These are phyloP conservation scores for Coracias cyanogaster DNA, from an alignment of 2,797 vertebrate species.

Conservation along the genomic window DNA sequence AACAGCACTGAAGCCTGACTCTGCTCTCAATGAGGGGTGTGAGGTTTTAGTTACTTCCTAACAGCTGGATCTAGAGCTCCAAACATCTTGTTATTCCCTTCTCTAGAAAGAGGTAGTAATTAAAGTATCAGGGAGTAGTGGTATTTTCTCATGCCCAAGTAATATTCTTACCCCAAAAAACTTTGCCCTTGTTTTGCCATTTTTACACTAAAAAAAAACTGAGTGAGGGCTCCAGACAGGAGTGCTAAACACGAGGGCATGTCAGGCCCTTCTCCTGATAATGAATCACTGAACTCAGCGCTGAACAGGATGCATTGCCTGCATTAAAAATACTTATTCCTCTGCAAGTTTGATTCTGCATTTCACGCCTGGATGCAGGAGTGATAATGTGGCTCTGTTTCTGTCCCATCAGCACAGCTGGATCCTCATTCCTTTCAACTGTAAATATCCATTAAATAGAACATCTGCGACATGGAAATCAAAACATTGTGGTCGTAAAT, in stretches of 20 bases:
- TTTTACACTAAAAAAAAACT: background rate
- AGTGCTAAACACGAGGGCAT: background rate
- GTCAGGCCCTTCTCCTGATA: background rate
- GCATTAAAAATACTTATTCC: background rate
- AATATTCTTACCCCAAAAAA: background rate
- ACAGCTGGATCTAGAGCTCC: background rate
- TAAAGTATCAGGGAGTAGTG: background rate
- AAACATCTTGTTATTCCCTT: background rate
- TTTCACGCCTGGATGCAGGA: constrained; percentile 44
- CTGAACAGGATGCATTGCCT: background rate
- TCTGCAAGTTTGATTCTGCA: background rate
- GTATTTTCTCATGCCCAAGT: background rate
- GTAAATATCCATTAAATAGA: constrained; percentile 12
- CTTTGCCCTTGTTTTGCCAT: background rate
- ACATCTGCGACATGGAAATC: constrained; percentile 1
- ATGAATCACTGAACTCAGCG: background rate
- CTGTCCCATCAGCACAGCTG: constrained; percentile 47
- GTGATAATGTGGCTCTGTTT: background rate
- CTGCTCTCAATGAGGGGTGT: background rate
- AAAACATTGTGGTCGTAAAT: background rate
- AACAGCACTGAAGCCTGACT: background rate
- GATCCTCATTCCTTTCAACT: background rate
- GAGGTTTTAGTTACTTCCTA: background rate
- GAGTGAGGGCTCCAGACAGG: background rate
- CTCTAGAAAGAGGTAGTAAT: background rate